phyloP scores from a whole-genome alignment of 2,797 vertebrate species.

The Poecilia wingei region DNA sequence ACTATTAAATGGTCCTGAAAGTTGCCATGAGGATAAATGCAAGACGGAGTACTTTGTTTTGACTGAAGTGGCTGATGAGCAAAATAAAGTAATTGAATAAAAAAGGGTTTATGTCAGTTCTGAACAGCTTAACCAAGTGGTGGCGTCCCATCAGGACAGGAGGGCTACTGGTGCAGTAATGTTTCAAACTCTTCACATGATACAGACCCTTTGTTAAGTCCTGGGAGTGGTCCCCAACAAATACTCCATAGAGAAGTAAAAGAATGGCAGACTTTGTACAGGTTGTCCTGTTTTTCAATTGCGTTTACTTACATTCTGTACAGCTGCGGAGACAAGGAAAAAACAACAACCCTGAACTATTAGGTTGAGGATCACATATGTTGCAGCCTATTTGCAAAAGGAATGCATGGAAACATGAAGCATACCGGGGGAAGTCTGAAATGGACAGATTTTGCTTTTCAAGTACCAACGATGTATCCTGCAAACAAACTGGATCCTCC shows the following conservation, averaged over 20 bases:
- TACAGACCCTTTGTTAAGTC: neutral
- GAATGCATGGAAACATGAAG: neutral
- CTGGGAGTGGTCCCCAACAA: no score
- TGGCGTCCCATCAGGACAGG: neutral
- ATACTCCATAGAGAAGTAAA: no score
- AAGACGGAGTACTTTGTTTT: neutral
- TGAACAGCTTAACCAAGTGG: neutral
- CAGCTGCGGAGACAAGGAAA: neutral
- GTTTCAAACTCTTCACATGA: neutral
- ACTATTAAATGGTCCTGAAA: neutral
- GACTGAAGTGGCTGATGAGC: neutral
- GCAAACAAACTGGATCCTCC: neutral
- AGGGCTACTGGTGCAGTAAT: neutral
- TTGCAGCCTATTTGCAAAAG: neutral
- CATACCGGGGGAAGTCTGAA: neutral
- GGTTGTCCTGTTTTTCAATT: neutral
- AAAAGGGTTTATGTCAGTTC: neutral
- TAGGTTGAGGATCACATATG: neutral
- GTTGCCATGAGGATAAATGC: neutral
- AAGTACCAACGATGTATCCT: neutral
- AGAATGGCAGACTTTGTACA: no score
- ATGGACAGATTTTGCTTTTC: neutral
- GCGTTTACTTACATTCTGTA: neutral
- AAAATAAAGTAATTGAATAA: neutral
- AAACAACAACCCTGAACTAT: neutral